Conservation (phyloP, 2,113 vertebrate species). For the Oplegnathus fasciatus region DNA sequence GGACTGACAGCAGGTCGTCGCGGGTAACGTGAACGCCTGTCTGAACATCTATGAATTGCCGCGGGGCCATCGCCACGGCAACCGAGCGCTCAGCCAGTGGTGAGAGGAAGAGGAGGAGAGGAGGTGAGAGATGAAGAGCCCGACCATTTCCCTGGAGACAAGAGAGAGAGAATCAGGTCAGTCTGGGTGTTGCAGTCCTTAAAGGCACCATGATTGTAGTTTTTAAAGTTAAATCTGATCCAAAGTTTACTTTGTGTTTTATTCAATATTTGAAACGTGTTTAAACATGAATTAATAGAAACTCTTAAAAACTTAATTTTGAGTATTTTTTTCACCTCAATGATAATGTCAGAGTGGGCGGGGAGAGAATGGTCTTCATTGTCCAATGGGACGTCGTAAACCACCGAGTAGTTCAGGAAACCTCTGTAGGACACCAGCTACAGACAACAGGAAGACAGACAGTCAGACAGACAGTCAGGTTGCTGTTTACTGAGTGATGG, state of each 20-base stretch:
- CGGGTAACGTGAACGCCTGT: conserved; percentile 82
- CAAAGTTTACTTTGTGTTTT: background rate
- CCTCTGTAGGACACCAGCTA: conserved; percentile 75
- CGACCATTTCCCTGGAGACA: conserved; percentile 88
- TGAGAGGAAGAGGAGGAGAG: conserved; percentile 82
- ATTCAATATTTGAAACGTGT: too few relatives aligned
- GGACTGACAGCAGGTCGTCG: conserved; percentile 89
- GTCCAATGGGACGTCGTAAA: conserved; percentile 60
- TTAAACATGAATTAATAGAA: background rate
- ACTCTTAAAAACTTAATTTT: background rate
- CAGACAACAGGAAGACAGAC: background rate
- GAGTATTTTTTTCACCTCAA: conserved; percentile 57
- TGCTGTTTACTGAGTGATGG: background rate
- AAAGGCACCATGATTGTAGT: background rate
- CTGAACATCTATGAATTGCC: conserved; percentile 84
- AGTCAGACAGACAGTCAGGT: background rate
- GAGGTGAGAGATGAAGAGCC: conserved; percentile 82
- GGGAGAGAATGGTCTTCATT: conserved; percentile 58
- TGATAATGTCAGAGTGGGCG: conserved; percentile 62
- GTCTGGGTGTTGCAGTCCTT: background rate
- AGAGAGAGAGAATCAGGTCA: background rate
- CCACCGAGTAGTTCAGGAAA: conserved; percentile 60
- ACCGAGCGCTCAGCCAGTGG: conserved; percentile 85
- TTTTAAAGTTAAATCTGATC: background rate
- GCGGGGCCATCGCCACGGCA: conserved; percentile 79